These are phyloP conservation scores for human DNA, from an alignment of 2,113 vertebrate species.

Conservation along the genomic window DNA sequence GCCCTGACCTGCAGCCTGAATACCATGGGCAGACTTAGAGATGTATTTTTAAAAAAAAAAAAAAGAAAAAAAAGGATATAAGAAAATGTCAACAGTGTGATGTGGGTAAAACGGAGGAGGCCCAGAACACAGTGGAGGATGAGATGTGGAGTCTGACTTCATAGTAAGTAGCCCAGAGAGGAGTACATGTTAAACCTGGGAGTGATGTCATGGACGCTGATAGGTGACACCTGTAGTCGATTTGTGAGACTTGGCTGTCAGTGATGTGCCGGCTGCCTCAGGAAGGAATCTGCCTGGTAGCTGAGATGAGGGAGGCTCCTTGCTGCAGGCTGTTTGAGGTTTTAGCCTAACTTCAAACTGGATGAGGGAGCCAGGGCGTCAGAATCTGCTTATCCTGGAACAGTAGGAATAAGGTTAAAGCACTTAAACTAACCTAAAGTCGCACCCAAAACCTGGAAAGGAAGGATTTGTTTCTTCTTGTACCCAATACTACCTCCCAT, in stretches of 20 bases:
- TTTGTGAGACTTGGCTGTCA: not conserved
- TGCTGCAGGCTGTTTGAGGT: not conserved
- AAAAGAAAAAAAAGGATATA: not conserved
- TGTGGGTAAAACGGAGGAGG: not conserved
- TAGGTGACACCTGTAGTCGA: not conserved
- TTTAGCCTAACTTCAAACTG: not conserved
- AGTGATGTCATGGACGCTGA: not conserved
- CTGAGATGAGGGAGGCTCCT: not conserved
- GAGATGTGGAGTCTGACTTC: not conserved
- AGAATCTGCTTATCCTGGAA: not conserved
- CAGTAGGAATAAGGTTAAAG: not conserved
- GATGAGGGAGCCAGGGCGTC: not conserved
- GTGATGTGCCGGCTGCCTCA: not conserved
- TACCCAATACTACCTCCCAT: not conserved
- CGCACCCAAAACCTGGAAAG: not conserved
- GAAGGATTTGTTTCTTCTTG: not conserved
- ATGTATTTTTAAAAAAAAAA: not conserved
- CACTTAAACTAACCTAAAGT: not conserved
- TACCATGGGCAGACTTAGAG: not conserved
- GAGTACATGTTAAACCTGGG: not conserved
- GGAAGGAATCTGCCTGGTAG: not conserved
- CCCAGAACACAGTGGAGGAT: not conserved
- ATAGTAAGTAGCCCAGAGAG: not conserved
- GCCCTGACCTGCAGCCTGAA: not conserved
- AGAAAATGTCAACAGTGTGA: not conserved